Conservation (phyloP, 2,113 vertebrate species). For the Malurus elegans region DNA sequence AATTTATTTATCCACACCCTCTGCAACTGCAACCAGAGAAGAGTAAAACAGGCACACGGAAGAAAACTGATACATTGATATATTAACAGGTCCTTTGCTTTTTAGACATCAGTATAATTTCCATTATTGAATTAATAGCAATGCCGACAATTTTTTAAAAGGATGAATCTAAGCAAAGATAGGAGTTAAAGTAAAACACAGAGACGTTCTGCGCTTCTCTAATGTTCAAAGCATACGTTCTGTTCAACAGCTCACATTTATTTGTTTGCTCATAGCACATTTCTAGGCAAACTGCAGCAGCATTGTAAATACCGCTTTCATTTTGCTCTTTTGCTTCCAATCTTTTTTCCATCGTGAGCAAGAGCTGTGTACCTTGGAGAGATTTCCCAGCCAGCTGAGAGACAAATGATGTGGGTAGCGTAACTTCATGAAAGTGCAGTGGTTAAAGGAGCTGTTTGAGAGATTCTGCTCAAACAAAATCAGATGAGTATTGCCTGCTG, state of each 20-base stretch:
- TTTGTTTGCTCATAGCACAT: not conserved
- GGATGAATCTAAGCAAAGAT: not conserved
- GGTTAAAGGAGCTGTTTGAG: not conserved
- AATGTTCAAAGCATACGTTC: not conserved
- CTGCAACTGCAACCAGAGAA: constrained; percentile 4
- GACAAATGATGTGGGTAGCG: constrained; percentile 20
- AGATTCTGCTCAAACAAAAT: constrained; percentile 6
- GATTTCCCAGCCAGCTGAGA: constrained; percentile 31
- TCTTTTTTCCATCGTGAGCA: not conserved
- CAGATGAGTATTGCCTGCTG: not conserved
- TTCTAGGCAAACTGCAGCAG: not conserved
- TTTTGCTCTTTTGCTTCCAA: not conserved
- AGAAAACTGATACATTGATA: not conserved
- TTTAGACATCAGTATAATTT: not conserved
- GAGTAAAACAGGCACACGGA: constrained; percentile 7
- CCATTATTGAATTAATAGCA: not conserved
- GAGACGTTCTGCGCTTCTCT: not conserved
- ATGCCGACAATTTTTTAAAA: not conserved
- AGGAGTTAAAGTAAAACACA: constrained; percentile 5
- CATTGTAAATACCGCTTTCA: not conserved
- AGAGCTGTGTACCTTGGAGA: constrained; percentile 36
- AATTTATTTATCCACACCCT: constrained; percentile 24
- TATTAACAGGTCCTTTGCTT: not conserved
- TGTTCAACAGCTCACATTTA: not conserved
- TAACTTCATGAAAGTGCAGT: constrained; percentile 25